Evolutionary conservation across 2,888 invertebrate species (phyloP).

Genomic region (Anthoptus insignis): DNA sequence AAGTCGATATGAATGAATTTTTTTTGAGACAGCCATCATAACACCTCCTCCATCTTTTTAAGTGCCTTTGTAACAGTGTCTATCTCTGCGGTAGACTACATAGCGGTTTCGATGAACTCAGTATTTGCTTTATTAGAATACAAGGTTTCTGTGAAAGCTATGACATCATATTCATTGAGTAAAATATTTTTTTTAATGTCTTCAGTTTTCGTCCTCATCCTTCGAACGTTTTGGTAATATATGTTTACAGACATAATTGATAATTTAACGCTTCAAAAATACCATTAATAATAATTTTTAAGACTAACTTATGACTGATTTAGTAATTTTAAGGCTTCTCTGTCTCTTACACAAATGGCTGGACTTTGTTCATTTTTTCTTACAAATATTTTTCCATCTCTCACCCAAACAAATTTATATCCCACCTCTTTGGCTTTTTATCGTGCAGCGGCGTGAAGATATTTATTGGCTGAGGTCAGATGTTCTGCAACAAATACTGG

Average conservation of each 20-base stretch:
- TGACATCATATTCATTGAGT: conserved; percentile 22
- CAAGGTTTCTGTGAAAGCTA: conserved; percentile 42
- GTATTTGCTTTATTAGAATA: conserved; percentile 14
- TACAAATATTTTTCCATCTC: conserved; percentile 47
- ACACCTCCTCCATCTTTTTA: conserved; percentile 38
- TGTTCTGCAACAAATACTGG: conserved; percentile 18
- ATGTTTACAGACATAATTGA: conserved; percentile 18
- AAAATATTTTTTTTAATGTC: conserved; percentile 28
- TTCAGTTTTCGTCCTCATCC: conserved; percentile 32
- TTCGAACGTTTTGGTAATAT: conserved; percentile 35
- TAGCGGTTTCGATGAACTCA: conserved; percentile 37
- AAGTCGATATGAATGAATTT: neutral
- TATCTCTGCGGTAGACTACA: conserved; percentile 30
- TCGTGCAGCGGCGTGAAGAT: conserved; percentile 12
- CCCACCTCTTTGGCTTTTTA: conserved; percentile 10
- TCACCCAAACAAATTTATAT: conserved; percentile 41
- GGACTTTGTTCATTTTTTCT: conserved; percentile 39
- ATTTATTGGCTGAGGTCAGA: conserved; percentile 2
- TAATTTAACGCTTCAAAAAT: too few relatives aligned
- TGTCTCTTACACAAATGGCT: conserved; percentile 33
- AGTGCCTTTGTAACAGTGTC: conserved; percentile 12
- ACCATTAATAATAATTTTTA: too few relatives aligned
- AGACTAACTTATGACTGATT: too few relatives aligned
- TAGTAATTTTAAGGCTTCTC: too few relatives aligned
- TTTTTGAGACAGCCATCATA: conserved; percentile 29